Conservation (phyloP, 2,888 invertebrate genomes). For the Busseola fusca region DNA sequence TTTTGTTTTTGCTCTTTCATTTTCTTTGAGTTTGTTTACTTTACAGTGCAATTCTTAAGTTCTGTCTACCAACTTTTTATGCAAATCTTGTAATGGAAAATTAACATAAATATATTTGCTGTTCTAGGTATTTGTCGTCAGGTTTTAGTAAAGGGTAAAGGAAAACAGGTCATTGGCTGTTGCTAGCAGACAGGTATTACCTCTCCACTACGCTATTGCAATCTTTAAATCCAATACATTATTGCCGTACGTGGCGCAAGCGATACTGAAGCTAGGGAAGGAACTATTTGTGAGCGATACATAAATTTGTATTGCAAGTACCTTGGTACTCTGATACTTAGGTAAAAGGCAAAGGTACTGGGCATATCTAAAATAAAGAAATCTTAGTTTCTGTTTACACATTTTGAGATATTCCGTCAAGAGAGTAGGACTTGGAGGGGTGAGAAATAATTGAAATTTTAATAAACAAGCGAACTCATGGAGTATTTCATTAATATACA, state of each 20-base stretch:
- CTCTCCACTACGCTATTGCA: slow-evolving; percentile 31
- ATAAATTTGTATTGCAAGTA: slow-evolving; percentile 49
- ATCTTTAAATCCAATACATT: slow-evolving; percentile 52
- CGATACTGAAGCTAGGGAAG: slow-evolving; percentile 29
- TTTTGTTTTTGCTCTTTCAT: slow-evolving; percentile 18
- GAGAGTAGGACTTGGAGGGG: neutral
- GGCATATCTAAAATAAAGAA: slow-evolving; percentile 12
- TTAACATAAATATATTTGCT: slow-evolving; percentile 14
- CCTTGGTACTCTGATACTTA: slow-evolving; percentile 8
- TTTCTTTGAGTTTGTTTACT: slow-evolving; percentile 8
- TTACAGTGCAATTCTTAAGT: neutral
- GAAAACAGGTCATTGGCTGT: slow-evolving; percentile 18
- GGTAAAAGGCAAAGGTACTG: slow-evolving; percentile 3
- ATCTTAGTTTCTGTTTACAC: neutral
- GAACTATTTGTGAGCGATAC: slow-evolving; percentile 24
- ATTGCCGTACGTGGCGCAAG: slow-evolving; percentile 30
- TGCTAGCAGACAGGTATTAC: slow-evolving; percentile 35
- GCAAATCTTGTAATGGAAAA: slow-evolving; percentile 29
- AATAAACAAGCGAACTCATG: slow-evolving; percentile 33
- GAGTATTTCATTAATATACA: slow-evolving; percentile 43
- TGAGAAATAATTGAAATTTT: slow-evolving; percentile 30
- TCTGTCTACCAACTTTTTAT: slow-evolving; percentile 22
- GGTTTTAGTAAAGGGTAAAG: slow-evolving; percentile 18
- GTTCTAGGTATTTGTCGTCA: slow-evolving; percentile 24
- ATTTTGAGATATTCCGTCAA: neutral